Percentiles rank a stretch among this genome's conserved stretches.
Evolutionary conservation across 2,888 invertebrate genomes (phyloP).

Genomic region (Epistrophella euchroma): DNA sequence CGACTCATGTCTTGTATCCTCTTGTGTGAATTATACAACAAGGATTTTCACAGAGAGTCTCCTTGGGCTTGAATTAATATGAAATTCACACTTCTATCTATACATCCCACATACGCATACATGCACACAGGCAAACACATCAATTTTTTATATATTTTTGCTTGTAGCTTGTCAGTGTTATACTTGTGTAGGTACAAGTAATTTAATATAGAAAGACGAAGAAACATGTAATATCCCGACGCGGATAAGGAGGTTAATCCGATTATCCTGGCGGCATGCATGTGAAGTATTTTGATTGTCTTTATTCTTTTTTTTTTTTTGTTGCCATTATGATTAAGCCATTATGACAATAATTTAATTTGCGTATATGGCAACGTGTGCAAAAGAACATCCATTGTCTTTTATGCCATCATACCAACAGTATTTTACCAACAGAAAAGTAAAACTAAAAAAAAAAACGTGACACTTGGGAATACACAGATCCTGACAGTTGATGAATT

Average conservation of each 20-base stretch:
- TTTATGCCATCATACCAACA: background rate
- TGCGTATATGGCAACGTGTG: slow-evolving; percentile 34
- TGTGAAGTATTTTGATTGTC: slow-evolving; percentile 42
- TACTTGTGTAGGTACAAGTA: background rate
- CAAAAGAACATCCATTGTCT: slow-evolving; percentile 39
- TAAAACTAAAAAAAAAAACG: background rate
- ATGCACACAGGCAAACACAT: background rate
- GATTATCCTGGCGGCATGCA: slow-evolving; percentile 42
- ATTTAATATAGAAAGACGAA: slow-evolving; percentile 17
- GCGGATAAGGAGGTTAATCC: slow-evolving; percentile 37
- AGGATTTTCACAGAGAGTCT: slow-evolving; percentile 11
- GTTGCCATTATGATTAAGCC: slow-evolving; percentile 45
- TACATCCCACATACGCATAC: background rate
- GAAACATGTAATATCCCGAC: background rate
- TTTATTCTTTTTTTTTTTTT: background rate
- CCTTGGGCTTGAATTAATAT: slow-evolving; percentile 21
- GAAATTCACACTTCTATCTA: background rate
- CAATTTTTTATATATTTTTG: background rate
- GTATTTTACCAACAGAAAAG: background rate
- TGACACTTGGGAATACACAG: background rate
- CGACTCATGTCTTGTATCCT: slow-evolving; percentile 20
- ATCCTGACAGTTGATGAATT: slow-evolving; percentile 28
- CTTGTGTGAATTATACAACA: slow-evolving; percentile 17
- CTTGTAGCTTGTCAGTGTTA: background rate
- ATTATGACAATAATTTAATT: slow-evolving; percentile 65